A percentile compares a stretch with the other conserved stretches of the same genome.
Evolutionary conservation across 2,797 vertebrate genomes (phyloP).

Genomic region (Cynodonichthys magdalenae): DNA sequence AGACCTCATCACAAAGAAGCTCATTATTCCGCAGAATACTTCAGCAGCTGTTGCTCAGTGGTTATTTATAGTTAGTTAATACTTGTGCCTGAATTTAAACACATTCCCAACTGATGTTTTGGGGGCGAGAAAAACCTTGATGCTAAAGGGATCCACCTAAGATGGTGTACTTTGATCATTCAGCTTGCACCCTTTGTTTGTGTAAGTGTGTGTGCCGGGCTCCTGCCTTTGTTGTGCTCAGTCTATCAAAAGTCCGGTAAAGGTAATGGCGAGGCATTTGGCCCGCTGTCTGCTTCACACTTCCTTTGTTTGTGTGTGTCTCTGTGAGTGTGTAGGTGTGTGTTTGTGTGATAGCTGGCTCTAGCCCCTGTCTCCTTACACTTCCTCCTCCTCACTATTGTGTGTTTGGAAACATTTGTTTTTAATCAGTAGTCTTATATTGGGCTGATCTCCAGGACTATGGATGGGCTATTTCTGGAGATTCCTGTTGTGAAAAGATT

Average conservation of each 20-base stretch:
- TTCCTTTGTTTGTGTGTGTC: conserved; percentile 77
- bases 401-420: conserved; percentile 42
- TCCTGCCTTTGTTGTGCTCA: conserved; percentile 73
- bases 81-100: neutral
- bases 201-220: conserved; percentile 56
- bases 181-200: conserved; percentile 52
- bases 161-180: conserved; percentile 12
- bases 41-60: no score
- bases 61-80: no score
- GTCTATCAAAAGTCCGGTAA: conserved; percentile 72
- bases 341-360: conserved; percentile 61
- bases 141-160: conserved; percentile 13
- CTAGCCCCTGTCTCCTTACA: conserved; percentile 64
- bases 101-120: neutral
- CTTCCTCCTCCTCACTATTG: conserved; percentile 71
- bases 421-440: conserved; percentile 65
- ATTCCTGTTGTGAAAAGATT: conserved; percentile 76
- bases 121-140: conserved; percentile 1
- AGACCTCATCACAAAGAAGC: no score
- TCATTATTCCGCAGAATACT: no score
- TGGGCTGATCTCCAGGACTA: conserved; percentile 53
- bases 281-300: conserved; percentile 69
- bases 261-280: conserved; percentile 70
- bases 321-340: conserved; percentile 71
- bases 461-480: conserved; percentile 72